These are phyloP conservation scores for Strix uralensis DNA, from an alignment of 2,113 vertebrate species.

Conservation along the genomic window DNA sequence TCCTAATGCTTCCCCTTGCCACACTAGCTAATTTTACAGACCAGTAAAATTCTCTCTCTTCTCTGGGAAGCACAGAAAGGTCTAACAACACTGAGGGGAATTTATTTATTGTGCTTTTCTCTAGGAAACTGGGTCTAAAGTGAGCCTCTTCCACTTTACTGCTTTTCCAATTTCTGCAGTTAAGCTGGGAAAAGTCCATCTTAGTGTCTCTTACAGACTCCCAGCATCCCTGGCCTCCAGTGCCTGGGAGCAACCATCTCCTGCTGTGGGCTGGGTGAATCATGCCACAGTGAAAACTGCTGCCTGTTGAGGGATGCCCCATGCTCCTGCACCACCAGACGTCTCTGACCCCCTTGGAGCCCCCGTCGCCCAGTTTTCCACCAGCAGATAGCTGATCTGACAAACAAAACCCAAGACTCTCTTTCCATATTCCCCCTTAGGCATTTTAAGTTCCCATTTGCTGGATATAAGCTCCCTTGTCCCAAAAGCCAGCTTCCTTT, in stretches of 20 bases:
- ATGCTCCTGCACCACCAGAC: background rate
- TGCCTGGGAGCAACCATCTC: background rate
- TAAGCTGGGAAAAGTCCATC: conserved; percentile 48
- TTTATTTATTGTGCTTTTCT: conserved; percentile 65
- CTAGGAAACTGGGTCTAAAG: conserved; percentile 35
- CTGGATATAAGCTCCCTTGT: background rate
- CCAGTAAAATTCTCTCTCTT: background rate
- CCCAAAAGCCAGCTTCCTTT: background rate
- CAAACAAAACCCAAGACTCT: background rate
- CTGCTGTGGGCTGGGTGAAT: background rate
- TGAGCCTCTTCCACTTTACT: conserved; percentile 55
- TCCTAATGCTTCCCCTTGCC: background rate
- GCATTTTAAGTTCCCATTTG: background rate
- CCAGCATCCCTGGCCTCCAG: background rate
- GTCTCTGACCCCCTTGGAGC: background rate
- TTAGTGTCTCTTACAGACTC: conserved; percentile 25
- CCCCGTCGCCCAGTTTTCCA: background rate
- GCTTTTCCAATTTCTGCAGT: conserved; percentile 65
- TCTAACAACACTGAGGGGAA: background rate
- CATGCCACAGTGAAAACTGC: background rate
- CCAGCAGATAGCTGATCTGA: background rate
- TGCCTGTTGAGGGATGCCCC: background rate
- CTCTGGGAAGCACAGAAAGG: conserved; percentile 29
- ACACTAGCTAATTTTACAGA: conserved; percentile 20
- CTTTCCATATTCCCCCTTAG: background rate